A percentile compares a stretch with the other conserved stretches of the same genome.
These are phyloP conservation scores for Hystrix cristata DNA, from an alignment of 2,113 vertebrate genomes.

Conservation along the genomic window DNA sequence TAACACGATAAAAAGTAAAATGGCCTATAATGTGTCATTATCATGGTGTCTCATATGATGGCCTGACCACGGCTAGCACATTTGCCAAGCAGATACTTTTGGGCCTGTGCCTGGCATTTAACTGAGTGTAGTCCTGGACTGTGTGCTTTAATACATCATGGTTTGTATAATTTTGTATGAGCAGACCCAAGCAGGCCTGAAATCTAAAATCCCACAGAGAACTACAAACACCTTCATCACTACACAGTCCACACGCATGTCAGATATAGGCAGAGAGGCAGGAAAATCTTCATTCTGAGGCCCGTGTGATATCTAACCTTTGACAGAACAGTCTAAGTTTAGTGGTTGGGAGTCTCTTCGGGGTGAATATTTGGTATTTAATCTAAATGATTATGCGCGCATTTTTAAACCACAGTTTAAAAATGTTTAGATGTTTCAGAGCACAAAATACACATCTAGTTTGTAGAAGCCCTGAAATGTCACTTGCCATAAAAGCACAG, in stretches of 20 bases:
- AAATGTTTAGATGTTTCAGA: not conserved
- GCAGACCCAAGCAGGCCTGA: not conserved
- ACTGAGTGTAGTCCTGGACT: not conserved
- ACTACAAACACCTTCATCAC: not conserved
- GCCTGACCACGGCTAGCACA: not conserved
- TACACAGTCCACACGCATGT: not conserved
- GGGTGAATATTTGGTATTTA: not conserved
- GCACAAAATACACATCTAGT: not conserved
- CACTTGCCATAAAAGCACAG: not conserved
- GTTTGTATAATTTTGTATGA: constrained; percentile 59
- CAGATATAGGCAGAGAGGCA: not conserved
- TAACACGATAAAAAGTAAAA: not conserved
- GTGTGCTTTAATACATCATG: not conserved
- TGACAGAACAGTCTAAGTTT: not conserved
- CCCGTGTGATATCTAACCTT: not conserved
- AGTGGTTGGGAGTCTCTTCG: not conserved
- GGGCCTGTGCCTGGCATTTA: not conserved
- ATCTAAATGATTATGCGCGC: not conserved
- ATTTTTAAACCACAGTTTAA: not conserved
- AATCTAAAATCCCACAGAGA: not conserved
- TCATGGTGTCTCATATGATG: not conserved
- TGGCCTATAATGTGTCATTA: not conserved
- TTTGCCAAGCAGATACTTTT: constrained; percentile 36
- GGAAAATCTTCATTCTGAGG: not conserved
- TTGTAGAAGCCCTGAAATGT: not conserved